Percentiles rank a stretch among this genome's conserved stretches.
phyloP scores from a whole-genome alignment of 2,797 vertebrate species.

The Semaprochilodus insignis region DNA sequence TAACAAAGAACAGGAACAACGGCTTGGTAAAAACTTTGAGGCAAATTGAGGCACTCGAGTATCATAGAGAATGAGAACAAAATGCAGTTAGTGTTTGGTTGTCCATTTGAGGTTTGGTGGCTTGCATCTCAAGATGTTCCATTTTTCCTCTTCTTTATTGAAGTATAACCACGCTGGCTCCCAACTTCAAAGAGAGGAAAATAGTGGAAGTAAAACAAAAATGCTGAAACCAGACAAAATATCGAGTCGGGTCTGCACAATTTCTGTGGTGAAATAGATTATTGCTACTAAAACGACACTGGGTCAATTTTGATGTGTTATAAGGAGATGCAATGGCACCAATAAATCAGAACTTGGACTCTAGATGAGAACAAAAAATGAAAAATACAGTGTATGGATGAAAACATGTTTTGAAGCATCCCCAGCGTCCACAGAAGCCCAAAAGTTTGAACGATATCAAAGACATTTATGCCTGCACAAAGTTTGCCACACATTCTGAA shows the following conservation, averaged over 20 bases:
- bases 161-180: conserved; percentile 45
- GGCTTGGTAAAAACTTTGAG: conserved; percentile 43
- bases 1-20: conserved; percentile 36
- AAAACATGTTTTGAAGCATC: conserved; percentile 20
- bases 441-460: conserved; percentile 34
- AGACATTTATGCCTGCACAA: conserved; percentile 19
- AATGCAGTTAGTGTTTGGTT: conserved; percentile 61
- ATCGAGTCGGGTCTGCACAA: conserved; percentile 15
- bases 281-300: conserved; percentile 58
- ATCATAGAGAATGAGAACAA: conserved; percentile 39
- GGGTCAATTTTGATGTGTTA: conserved; percentile 45
- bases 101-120: conserved; percentile 55
- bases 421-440: conserved; percentile 58
- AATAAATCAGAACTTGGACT: conserved; percentile 35
- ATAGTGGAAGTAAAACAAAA: conserved; percentile 16
- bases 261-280: conserved; percentile 45
- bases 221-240: conserved; percentile 20
- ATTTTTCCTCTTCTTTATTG: conserved; percentile 16
- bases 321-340: conserved; percentile 41
- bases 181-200: conserved; percentile 36
- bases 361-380: conserved; percentile 38
- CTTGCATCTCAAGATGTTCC: conserved; percentile 53
- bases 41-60: conserved; percentile 56
- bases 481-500: conserved; percentile 22
- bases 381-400: conserved; percentile 38